Base-by-base conservation (phyloP, 2,797 vertebrate species). In the Pitangus sulphuratus region DNA sequence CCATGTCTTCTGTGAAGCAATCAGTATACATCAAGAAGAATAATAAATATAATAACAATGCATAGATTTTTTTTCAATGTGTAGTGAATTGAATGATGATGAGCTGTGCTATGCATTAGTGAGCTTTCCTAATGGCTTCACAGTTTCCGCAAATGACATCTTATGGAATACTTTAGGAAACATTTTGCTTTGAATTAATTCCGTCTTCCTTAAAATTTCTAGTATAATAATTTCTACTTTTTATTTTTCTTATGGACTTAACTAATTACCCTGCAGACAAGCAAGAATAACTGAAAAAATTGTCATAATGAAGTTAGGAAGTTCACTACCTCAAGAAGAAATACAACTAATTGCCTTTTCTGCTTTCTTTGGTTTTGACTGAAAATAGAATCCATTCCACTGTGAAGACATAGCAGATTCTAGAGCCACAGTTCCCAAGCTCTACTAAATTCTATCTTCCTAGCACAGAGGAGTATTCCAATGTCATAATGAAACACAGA, bases 21-120 rank as follows among this genome's bases (percentile, higher is more conserved):
- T 75, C 30, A 33, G 35, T 33, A 61, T 54, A 61, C 35, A 61
- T 62, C 25, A 61, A 33, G 13, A 75, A 64, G 2, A 82, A 61
- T 28, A 68, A 75, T n/a, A 90, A 90, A 78, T 51, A 51, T 51
- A 28, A 51, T 62, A 74, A 25, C 8, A 60, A 57, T 16, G 21
- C 11, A 33, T 51, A 31, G 28, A 58, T 72, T 64, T 92, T 92
- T 92, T 93, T 82, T 75, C 62, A 72, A 2, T 30, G 18, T 45
- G 64, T 82, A 51, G 42, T 71, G 47, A 69, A 72, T 57, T 65
- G 35, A 82, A 75, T 75, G 37, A 86, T 79, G 37, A 88, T 81
- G 25, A 92, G 8, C 21, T 42, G 13, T 61, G n/a, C 15, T 17
- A 24, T 35, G 40, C 24, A 22, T 86, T 81, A 68, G 19, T 69